A percentile compares a stretch with the other conserved stretches of the same genome.
These are phyloP conservation scores for Cyanocitta stelleri DNA, from an alignment of 2,113 vertebrate genomes.

Conservation along the genomic window DNA sequence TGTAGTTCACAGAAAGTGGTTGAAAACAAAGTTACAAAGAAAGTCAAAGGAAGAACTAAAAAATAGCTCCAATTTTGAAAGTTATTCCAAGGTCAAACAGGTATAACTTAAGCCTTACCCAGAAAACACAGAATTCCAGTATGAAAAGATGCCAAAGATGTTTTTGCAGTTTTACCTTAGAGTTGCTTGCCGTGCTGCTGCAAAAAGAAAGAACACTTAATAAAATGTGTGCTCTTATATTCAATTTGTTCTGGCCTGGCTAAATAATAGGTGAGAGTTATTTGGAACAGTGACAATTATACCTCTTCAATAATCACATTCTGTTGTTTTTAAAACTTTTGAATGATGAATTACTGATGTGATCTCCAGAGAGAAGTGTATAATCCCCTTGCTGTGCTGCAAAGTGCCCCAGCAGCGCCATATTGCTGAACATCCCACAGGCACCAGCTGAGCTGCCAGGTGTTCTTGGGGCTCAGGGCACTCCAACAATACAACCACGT, in stretches of 20 bases:
- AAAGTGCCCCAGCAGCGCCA: background rate
- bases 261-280: background rate
- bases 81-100: background rate
- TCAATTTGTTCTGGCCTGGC: background rate
- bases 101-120: background rate
- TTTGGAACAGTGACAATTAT: background rate
- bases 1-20: background rate
- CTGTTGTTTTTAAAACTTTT: background rate
- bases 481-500: fast-evolving
- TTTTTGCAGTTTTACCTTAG: background rate
- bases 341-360: background rate
- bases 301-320: background rate
- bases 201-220: background rate
- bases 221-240: background rate
- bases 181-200: background rate
- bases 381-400: background rate
- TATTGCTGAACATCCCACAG: background rate
- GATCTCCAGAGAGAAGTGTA: background rate
- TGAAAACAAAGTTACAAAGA: slow-evolving; percentile 23
- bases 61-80: background rate
- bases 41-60: background rate
- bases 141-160: background rate
- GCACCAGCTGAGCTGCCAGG: background rate
- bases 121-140: background rate
- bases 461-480: background rate